Percentiles rank a stretch among this genome's conserved stretches.
phyloP scores from a whole-genome alignment of 1,140 invertebrate species.

The Meloidogyne chitwoodi region DNA sequence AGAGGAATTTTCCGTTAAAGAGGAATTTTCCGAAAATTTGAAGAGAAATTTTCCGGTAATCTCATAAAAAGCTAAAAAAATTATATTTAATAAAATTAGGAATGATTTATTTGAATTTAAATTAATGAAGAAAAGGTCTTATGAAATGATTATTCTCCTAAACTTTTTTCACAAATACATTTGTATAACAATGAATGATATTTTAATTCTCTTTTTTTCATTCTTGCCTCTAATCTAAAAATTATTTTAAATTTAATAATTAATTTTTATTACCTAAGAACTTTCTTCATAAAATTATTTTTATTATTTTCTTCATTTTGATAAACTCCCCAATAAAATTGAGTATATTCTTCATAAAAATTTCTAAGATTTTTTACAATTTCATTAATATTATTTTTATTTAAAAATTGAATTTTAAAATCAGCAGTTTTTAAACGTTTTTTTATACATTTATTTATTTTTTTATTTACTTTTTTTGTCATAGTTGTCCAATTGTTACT shows the following conservation, averaged over 20 bases:
- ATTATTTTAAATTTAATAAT: background rate
- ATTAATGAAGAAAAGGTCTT: too few species aligned
- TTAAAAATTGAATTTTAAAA: background rate
- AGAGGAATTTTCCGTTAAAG: too few species aligned
- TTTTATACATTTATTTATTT: background rate
- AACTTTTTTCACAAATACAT: background rate
- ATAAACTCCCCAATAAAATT: background rate
- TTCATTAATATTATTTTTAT: background rate
- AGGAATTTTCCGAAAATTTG: too few species aligned
- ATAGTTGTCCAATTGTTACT: background rate
- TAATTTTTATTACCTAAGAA: background rate
- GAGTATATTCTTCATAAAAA: background rate
- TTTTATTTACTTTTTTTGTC: background rate
- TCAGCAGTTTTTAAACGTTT: background rate
- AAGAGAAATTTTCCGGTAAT: too few species aligned
- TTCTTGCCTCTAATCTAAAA: background rate
- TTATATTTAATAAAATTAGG: too few species aligned
- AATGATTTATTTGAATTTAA: too few species aligned
- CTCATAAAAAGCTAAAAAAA: too few species aligned
- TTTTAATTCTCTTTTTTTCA: background rate
- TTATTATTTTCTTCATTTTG: background rate
- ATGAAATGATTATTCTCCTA: too few species aligned
- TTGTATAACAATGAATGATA: background rate
- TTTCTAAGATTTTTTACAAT: background rate
- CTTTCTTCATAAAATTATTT: background rate